phyloP scores from a whole-genome alignment of 2,797 vertebrate species.

The Enteromius trimaculatus region DNA sequence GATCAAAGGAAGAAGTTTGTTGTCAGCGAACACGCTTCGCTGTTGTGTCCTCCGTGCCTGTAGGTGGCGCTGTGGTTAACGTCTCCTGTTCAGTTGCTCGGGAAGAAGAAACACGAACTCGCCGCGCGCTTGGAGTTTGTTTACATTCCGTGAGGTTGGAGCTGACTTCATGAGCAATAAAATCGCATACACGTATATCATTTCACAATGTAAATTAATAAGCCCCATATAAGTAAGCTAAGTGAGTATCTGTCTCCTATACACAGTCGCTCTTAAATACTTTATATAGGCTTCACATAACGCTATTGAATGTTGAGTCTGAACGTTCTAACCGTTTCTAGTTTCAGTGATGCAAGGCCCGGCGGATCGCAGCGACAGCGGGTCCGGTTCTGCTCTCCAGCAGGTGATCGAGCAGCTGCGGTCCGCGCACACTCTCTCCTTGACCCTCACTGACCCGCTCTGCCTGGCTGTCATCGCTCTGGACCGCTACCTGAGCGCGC shows the following conservation, averaged over 20 bases:
- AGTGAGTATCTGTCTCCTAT: not conserved
- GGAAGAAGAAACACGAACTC: constrained; percentile 21
- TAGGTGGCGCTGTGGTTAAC: not conserved
- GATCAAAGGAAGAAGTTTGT: not conserved
- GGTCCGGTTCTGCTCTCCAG: constrained; percentile 62
- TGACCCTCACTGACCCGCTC: constrained; percentile 57
- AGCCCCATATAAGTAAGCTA: not conserved
- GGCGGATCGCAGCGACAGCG: not conserved
- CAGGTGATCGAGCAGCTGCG: constrained; percentile 68
- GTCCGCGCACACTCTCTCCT: constrained; percentile 62
- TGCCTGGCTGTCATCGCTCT: constrained; percentile 79
- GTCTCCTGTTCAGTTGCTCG: not conserved
- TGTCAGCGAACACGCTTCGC: not conserved
- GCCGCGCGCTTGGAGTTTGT: constrained; percentile 37
- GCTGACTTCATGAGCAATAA: not conserved
- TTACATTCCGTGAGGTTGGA: constrained; percentile 9
- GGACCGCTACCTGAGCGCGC: constrained; percentile 79
- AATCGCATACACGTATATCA: not conserved
- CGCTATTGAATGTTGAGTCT: not conserved
- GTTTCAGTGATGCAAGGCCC: constrained; percentile 20
- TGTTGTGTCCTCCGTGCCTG: constrained; percentile 3
- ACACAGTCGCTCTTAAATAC: not conserved
- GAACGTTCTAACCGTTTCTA: not conserved
- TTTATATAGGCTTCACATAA: too few relatives aligned
- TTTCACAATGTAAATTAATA: not conserved